These are phyloP conservation scores for Catharus minimus DNA, from an alignment of 2,113 vertebrate species.

Conservation along the genomic window DNA sequence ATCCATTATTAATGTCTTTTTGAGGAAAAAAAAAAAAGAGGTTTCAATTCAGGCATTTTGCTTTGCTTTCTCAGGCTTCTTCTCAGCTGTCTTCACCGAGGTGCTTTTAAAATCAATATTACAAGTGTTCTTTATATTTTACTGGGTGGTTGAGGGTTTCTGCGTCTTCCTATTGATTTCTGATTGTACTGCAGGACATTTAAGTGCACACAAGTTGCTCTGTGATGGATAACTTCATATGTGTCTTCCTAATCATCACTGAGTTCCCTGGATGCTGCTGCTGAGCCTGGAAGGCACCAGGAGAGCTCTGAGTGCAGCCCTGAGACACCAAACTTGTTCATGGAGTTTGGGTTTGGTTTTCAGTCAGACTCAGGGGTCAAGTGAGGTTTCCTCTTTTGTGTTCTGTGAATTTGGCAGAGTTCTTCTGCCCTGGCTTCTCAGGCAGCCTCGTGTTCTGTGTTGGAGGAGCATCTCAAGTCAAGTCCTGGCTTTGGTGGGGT, in stretches of 20 bases:
- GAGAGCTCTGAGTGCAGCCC: background rate
- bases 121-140: constrained; percentile 62
- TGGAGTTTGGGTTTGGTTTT: background rate
- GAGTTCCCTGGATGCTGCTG: background rate
- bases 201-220: constrained; percentile 19
- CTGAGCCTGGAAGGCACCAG: background rate
- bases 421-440: background rate
- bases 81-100: background rate
- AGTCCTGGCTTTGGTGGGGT: background rate
- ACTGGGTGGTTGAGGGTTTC: constrained; percentile 26
- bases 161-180: constrained; percentile 60
- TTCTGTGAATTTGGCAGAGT: background rate
- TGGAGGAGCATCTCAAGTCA: accelerated
- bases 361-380: accelerated
- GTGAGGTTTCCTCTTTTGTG: background rate
- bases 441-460: accelerated
- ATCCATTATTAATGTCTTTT: constrained; percentile 54
- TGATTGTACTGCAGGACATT: constrained; percentile 47
- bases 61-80: constrained; percentile 28
- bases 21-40: background rate
- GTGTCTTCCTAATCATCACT: background rate
- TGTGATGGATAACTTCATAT: background rate
- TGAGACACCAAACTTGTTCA: background rate
- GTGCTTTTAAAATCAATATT: constrained; percentile 59
- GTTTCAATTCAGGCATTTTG: constrained; percentile 29